Base-by-base conservation (phyloP, 2,888 invertebrate species). In the Parnassius apollo region DNA sequence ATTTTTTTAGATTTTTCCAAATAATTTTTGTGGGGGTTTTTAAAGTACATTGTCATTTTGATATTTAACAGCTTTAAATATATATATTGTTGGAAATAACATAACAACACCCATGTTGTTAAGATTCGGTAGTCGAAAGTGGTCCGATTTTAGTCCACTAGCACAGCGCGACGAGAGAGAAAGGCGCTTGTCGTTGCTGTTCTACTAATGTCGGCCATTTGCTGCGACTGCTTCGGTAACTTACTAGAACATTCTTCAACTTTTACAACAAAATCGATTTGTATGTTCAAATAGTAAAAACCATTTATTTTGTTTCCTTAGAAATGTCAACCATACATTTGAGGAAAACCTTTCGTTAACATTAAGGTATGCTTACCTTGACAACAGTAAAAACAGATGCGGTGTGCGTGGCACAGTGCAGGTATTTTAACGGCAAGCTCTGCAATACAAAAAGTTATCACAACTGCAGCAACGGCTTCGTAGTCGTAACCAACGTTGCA, bases 161-260 rank as follows among this genome's bases (percentile, higher is more conserved):
- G 68, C 61, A 65, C 68, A 66, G 68, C 68, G 69, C 68, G 61
- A 64, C 62, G 76, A 77, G 75, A 86, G 90, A 91, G 35, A 35
- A 35, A 91, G 89, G 90, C 84, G 80, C 69, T 72, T 68, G 69
- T 62, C 70, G 67, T 63, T 76, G 77, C 77, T 78, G 70, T 72
- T 70, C 71, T 69, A 18, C 60, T 59, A 64, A 62, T 75, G 88
- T 85, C 89, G 83, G 88, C 89, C 88, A 90, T 89, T 88, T 86
- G 81, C 85, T 75, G 76, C 70, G 66, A 59, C 65, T 62, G 56
- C 65, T 64, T 50, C 69, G 65, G 53, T 62, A 63, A 65, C 59
- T 69, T 68, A 63, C 71, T 69, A 71, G 71, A 74, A 71, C 61
- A 59, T 71, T 72, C 69, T 61, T 67, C 59, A 42, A 25, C 46